These are phyloP conservation scores for Gambusia yucatana DNA, from an alignment of 2,797 vertebrate species.

Conservation along the genomic window DNA sequence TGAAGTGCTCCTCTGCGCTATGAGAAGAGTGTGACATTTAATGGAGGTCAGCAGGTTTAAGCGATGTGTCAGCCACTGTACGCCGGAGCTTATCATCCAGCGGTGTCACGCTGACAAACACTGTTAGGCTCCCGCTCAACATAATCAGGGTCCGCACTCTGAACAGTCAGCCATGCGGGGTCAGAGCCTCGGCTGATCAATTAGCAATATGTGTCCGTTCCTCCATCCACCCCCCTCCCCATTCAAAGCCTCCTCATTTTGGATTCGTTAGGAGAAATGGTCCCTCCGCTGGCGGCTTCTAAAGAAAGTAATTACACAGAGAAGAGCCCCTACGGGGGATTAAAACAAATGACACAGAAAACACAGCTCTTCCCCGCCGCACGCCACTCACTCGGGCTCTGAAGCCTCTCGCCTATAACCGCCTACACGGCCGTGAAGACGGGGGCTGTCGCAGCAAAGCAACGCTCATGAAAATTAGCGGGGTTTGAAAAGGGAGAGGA, in stretches of 20 bases:
- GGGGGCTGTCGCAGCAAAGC: constrained; percentile 60
- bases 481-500: constrained; percentile 33
- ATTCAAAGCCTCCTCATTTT: constrained; percentile 57
- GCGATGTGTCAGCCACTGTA: constrained; percentile 31
- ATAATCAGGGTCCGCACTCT: constrained; percentile 22
- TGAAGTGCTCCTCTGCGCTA: constrained; percentile 38
- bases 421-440: constrained; percentile 54
- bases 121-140: constrained; percentile 29
- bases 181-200: constrained; percentile 53
- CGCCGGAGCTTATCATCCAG: background rate
- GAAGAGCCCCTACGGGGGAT: constrained; percentile 70
- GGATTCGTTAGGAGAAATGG: constrained; percentile 68
- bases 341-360: constrained; percentile 78
- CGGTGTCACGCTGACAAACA: constrained; percentile 8
- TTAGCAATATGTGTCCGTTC: constrained; percentile 50
- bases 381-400: constrained; percentile 45
- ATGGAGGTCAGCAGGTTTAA: constrained; percentile 51
- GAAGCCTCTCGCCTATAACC: constrained; percentile 56
- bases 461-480: constrained; percentile 63
- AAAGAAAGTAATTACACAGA: constrained; percentile 77
- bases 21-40: constrained; percentile 45
- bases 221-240: background rate
- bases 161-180: constrained; percentile 19
- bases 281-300: constrained; percentile 59
- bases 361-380: constrained; percentile 40